Evolutionary conservation across 2,888 invertebrate genomes (phyloP), one percentile per base, ranked within the genome.

Genomic region (Harpalus rubripes): DNA sequence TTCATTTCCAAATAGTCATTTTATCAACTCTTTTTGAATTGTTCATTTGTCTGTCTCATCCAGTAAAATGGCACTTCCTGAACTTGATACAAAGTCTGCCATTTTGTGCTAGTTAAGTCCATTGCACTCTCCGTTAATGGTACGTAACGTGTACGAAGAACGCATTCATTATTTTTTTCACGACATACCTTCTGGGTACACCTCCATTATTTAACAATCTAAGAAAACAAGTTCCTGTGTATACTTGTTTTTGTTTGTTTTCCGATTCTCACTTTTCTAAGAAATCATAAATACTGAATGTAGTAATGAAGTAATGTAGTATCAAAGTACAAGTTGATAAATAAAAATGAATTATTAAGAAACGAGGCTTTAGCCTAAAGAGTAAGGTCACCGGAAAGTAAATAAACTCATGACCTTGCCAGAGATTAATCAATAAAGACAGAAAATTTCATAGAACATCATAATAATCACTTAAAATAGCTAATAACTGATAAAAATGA

Each of bases 301-400:
- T n/a, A n/a, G n/a, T n/a, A n/a, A n/a, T n/a, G n/a, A n/a, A n/a
- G n/a, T n/a, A n/a, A 10, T 18, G 41, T 44, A 18, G 12, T 74
- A 44, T 68, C 18, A 74, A 16, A 18, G 16, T 8, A 72, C 7
- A 41, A 63, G 26, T n/a, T 18, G n/a, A 0, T 72, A 72, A 72
- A 72, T 39, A 72, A 72, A 44, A 44, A 16, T 68, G 39, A 74
- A 15, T 44, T 41, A 68, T 74, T 74, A 52, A 74, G 72, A 8
- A 52, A 44, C 18, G 15, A 7, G n/a, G 16, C 16, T 16, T 41
- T 72, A 72, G 41, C 15, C 7, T 72, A n/a, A 39, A 32, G 8
- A 72, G 16, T 41, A 74, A 74, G 72, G 72, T 74, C 44, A 44
- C 18, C 72, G 5, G 18, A 74, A 74, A 74, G 72, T 74, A 74